Evolutionary conservation across 2,888 invertebrate genomes (phyloP).

Genomic region (Polydrusus pterygomalis): DNA sequence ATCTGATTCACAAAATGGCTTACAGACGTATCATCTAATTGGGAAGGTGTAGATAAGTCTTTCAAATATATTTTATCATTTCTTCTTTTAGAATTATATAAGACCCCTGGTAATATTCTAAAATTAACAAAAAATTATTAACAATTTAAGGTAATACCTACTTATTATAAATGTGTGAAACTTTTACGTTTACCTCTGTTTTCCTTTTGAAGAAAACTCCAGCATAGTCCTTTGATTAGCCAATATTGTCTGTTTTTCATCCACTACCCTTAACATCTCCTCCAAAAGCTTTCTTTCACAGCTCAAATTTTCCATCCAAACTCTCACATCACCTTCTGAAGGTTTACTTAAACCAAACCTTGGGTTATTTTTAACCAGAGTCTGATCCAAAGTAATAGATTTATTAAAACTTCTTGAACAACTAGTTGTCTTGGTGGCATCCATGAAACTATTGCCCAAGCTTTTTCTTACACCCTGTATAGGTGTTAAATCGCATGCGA

Average conservation of each 20-base stretch:
- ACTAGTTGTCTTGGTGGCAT: neutral
- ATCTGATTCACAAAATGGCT: conserved; percentile 56
- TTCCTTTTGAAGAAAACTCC: conserved; percentile 24
- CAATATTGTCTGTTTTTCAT: conserved; percentile 56
- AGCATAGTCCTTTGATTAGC: conserved; percentile 37
- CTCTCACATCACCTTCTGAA: conserved; percentile 53
- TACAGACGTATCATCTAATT: conserved; percentile 33
- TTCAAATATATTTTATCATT: conserved; percentile 58
- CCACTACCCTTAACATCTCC: conserved; percentile 60
- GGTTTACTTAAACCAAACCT: conserved; percentile 45
- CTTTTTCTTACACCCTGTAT: conserved; percentile 27
- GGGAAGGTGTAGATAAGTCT: conserved; percentile 53
- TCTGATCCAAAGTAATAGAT: conserved; percentile 4
- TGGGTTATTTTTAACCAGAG: neutral
- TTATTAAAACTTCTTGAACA: conserved; percentile 9
- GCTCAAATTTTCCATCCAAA: conserved; percentile 60
- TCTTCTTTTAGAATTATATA: conserved; percentile 57
- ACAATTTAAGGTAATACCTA: neutral
- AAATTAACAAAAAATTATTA: conserved; percentile 46
- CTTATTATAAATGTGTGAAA: neutral
- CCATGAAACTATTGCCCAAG: conserved; percentile 14
- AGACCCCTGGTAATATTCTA: conserved; percentile 62
- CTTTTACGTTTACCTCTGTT: conserved; percentile 15
- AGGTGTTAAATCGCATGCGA: conserved; percentile 47
- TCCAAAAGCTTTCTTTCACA: conserved; percentile 63